Base-by-base conservation (phyloP, 2,113 vertebrate species). In the Corvus cornix region DNA sequence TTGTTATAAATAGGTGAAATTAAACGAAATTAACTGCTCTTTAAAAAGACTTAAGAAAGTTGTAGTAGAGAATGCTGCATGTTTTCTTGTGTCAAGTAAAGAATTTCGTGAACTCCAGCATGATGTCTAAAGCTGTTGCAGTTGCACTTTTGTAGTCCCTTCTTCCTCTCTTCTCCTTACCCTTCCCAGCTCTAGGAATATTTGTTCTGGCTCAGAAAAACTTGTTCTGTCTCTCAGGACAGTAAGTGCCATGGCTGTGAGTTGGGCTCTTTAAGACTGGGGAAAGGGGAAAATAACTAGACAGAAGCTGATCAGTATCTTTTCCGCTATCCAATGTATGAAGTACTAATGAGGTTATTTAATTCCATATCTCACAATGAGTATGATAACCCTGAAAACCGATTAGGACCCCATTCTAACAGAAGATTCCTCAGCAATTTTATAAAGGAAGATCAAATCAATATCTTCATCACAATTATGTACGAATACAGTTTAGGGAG, bases 281-380 rank as follows among this genome's bases (percentile, higher is more conserved):
- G 8, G n/a, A n/a, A 87, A 56, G 18, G 17, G 19, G 17, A 84
- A 84, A 59, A 66, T 62, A 55, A 27, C 30, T 13, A 58, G 68
- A 21, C 21, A 72, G 58, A 91, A 62, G 1, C 28, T 51, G 51
- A 93, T 96, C 30, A 31, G 10, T 85, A 84, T 94, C 55, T 87
- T 73, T 73, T 80, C 23, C 19, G 10, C 31, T 86, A 7, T 67
- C 74, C 62, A 53, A 0, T 60, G 21, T 72, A 5, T 35, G n/a
- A 67, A 78, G 48, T 72, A 74, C 49, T 94, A 94, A 88, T 95
- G 81, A 91, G 53, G 43, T 83, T 82, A 44, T 84, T 94, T 92
- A 87, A 74, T 87, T 91, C 67, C 56, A 11, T 79, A 28, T 79
- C 63, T 84, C 46, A 74, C 66, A 85, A 28, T 46, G 66, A 59